phyloP scores from a whole-genome alignment of 1,140 invertebrate species.

The Armadillidium nasatum region DNA sequence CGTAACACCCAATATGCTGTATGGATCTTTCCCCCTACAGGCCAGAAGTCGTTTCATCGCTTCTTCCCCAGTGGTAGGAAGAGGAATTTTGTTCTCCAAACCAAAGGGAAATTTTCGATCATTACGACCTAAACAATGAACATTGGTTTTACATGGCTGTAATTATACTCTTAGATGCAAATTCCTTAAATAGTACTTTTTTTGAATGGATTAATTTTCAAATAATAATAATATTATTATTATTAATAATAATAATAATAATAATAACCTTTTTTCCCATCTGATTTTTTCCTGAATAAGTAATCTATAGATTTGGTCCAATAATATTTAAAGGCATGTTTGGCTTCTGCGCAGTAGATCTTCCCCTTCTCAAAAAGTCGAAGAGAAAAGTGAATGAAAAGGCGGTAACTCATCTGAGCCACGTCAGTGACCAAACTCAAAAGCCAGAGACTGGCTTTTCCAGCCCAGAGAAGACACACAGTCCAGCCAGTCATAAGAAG shows the following conservation, averaged over 20 bases:
- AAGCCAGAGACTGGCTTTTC: background rate
- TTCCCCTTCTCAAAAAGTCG: background rate
- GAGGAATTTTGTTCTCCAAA: slow-evolving; percentile 69
- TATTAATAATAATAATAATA: no score
- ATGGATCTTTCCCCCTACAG: slow-evolving; percentile 91
- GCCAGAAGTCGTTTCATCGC: slow-evolving; percentile 86
- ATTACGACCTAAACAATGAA: background rate
- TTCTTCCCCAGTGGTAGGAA: slow-evolving; percentile 85
- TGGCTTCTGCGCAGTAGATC: background rate
- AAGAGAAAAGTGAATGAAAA: background rate
- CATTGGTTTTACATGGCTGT: no score
- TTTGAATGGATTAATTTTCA: no score
- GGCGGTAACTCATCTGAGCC: background rate
- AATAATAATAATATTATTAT: no score
- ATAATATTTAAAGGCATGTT: background rate
- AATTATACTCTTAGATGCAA: no score
- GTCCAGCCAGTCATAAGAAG: slow-evolving; percentile 2
- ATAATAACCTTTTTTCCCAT: background rate
- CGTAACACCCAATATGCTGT: slow-evolving; percentile 82
- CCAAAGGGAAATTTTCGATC: background rate
- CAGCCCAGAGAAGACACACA: background rate
- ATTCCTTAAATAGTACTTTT: no score
- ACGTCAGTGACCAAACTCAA: background rate
- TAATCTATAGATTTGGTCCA: background rate
- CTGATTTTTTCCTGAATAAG: background rate